These are phyloP conservation scores for Cydia fagiglandana DNA, from an alignment of 1,140 invertebrate genomes.

Conservation along the genomic window DNA sequence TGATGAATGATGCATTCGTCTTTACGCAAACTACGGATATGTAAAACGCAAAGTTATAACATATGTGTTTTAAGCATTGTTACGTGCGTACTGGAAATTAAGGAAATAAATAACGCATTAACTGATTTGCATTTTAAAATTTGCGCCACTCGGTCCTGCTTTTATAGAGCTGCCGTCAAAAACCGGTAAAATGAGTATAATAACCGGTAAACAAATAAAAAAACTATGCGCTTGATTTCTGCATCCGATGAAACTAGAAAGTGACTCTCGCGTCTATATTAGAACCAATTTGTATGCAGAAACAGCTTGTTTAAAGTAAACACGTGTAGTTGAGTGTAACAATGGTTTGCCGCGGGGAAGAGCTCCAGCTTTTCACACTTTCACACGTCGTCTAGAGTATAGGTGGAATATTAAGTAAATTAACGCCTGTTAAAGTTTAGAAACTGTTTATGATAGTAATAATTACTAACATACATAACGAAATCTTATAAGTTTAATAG, in stretches of 20 bases:
- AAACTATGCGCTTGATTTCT: not conserved
- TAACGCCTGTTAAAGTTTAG: not conserved
- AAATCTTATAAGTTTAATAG: too few species aligned
- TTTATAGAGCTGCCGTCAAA: constrained; percentile 21
- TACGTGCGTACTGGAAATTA: not conserved
- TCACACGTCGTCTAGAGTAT: constrained; percentile 14
- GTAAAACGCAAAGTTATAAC: not conserved
- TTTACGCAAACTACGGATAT: constrained; percentile 23
- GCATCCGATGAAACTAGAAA: constrained; percentile 21
- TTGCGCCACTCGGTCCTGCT: not conserved
- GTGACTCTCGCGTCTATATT: constrained; percentile 21
- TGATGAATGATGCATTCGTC: constrained; percentile 13
- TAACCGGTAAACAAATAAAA: constrained; percentile 1
- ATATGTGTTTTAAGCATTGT: not conserved
- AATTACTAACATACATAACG: too few species aligned
- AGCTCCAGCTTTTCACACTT: constrained; percentile 33
- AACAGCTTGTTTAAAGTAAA: constrained; percentile 19
- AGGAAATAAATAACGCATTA: not conserved
- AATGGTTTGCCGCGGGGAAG: constrained; percentile 19
- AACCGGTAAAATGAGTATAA: constrained; percentile 37
- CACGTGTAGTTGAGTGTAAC: not conserved
- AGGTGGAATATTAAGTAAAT: not conserved
- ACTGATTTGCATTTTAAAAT: not conserved
- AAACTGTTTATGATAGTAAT: too few species aligned
- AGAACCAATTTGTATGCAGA: constrained; percentile 6